Conservation (phyloP, 2,888 invertebrate species). For the Pegoplata infirma region DNA sequence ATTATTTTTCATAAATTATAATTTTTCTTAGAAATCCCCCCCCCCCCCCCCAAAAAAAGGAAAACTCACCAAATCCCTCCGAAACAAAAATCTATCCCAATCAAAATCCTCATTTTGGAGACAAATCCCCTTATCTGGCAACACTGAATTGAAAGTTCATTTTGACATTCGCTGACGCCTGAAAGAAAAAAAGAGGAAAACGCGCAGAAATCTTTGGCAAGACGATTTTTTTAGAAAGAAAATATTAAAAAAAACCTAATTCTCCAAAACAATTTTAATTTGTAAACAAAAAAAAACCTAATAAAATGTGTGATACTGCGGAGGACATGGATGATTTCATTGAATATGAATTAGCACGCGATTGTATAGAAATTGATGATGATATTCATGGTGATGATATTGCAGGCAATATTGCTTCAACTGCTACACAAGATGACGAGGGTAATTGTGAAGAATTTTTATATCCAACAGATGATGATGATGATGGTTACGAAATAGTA, state of each 20-base stretch:
- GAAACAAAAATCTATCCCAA: too few species aligned
- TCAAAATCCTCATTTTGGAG: too few species aligned
- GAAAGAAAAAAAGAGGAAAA: constrained; percentile 26
- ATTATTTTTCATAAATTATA: too few species aligned
- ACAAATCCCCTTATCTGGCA: too few species aligned
- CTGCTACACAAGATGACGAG: background rate
- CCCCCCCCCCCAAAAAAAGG: too few species aligned
- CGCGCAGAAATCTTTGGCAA: constrained; percentile 31
- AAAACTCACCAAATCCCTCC: too few species aligned
- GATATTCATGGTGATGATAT: constrained; percentile 33
- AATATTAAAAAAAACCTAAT: background rate
- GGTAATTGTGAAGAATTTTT: constrained; percentile 38
- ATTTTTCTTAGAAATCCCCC: too few species aligned
- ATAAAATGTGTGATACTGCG: constrained; percentile 61
- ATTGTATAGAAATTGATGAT: constrained; percentile 61
- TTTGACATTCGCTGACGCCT: constrained; percentile 53
- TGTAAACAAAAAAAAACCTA: constrained; percentile 16
- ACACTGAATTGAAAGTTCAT: background rate
- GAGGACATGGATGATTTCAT: constrained; percentile 71
- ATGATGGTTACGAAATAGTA: constrained; percentile 58
- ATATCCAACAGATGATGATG: constrained; percentile 46
- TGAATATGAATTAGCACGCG: constrained; percentile 67
- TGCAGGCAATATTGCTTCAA: background rate
- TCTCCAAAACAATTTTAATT: background rate
- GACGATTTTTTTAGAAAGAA: background rate